A percentile compares a stretch with the other conserved stretches of the same genome.
phyloP scores from a whole-genome alignment of 2,797 vertebrate genomes.

The Chelmon rostratus region DNA sequence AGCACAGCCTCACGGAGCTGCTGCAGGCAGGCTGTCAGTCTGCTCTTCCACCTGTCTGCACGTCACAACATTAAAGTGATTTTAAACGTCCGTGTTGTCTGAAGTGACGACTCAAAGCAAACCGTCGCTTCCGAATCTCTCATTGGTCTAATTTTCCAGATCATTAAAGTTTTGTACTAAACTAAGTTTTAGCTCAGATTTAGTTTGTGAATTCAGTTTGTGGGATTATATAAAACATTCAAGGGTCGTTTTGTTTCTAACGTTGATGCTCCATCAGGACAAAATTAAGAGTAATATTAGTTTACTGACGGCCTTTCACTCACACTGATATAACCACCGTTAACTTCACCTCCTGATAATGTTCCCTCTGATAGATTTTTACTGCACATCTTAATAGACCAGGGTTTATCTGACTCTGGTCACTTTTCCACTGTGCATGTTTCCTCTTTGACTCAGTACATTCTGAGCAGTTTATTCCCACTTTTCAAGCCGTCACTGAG shows the following conservation, averaged over 20 bases:
- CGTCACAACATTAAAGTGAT: background rate
- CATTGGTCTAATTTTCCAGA: background rate
- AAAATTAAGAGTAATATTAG: too few species aligned
- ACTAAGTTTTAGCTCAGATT: background rate
- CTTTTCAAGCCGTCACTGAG: background rate
- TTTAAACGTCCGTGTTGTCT: too few species aligned
- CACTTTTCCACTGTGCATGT: too few species aligned
- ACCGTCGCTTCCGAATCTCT: background rate
- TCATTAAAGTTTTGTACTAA: too few species aligned
- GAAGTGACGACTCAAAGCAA: background rate
- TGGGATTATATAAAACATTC: background rate
- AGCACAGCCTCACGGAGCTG: background rate
- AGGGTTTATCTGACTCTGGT: fast-evolving
- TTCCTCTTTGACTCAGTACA: background rate
- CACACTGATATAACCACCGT: background rate
- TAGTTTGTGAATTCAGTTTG: background rate
- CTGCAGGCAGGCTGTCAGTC: background rate
- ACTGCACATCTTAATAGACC: background rate
- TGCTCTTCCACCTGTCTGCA: background rate
- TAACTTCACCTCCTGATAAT: too few species aligned
- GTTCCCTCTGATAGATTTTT: too few species aligned
- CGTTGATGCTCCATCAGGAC: too few species aligned
- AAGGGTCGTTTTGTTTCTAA: background rate
- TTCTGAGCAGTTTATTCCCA: fast-evolving
- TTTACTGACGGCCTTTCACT: background rate